Conservation (phyloP, 37 sponge, comb jelly and placozoan genomes). For the Haliclona indistincta region DNA sequence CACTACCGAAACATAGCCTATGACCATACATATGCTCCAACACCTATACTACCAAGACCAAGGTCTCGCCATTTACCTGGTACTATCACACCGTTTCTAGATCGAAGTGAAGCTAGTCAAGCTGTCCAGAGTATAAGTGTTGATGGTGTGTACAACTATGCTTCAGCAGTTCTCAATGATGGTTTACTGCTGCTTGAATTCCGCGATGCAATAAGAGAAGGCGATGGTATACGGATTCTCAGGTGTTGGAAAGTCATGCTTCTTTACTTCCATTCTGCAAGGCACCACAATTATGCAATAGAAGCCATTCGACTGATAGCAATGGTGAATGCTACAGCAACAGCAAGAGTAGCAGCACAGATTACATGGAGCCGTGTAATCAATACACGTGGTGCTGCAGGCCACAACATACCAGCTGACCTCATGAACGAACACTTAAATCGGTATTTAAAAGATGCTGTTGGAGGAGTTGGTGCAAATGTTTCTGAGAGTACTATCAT, state of each 20-base stretch:
- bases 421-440: slow-evolving; percentile 51
- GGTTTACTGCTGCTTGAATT: slow-evolving; percentile 46
- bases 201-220: slow-evolving; percentile 44
- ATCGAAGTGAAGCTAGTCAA: background rate
- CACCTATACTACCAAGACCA: background rate
- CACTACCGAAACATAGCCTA: background rate
- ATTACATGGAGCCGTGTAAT: slow-evolving; percentile 35
- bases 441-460: slow-evolving; percentile 25
- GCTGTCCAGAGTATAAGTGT: background rate
- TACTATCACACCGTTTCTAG: background rate
- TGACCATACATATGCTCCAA: background rate
- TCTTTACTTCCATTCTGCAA: slow-evolving; percentile 25
- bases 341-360: slow-evolving; percentile 37
- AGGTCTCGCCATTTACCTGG: background rate
- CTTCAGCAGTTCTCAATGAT: slow-evolving; percentile 29
- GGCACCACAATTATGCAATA: slow-evolving; percentile 28
- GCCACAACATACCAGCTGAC: slow-evolving; percentile 51
- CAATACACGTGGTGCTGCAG: slow-evolving; percentile 23
- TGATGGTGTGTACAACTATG: slow-evolving; percentile 42
- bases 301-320: slow-evolving; percentile 26
- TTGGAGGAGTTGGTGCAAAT: slow-evolving; percentile 50
- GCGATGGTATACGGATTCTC: slow-evolving; percentile 35
- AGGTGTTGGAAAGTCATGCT: slow-evolving; percentile 60
- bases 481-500: slow-evolving; percentile 24
- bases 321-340: slow-evolving; percentile 24